phyloP scores from a whole-genome alignment of 2,888 invertebrate species.

The Cerceris ruficornis region DNA sequence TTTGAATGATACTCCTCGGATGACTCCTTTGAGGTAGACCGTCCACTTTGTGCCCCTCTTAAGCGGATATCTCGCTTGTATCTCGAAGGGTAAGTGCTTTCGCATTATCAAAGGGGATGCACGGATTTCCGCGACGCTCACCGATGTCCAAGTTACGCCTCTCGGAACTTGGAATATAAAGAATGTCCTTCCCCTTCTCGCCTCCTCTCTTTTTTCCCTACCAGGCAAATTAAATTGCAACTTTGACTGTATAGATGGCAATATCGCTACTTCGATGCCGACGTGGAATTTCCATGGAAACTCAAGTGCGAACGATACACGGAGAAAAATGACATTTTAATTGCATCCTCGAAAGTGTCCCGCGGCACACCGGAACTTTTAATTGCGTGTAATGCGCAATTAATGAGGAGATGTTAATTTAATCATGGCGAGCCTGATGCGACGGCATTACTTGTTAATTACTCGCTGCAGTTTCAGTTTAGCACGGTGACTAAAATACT shows the following conservation, averaged over 20 bases:
- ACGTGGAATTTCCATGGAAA: background rate
- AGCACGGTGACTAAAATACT: background rate
- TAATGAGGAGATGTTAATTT: background rate
- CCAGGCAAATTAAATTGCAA: too few relatives aligned
- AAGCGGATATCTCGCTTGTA: conserved; percentile 5
- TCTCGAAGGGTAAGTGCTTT: conserved; percentile 2
- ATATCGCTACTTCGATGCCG: background rate
- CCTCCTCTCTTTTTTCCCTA: too few relatives aligned
- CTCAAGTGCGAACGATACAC: background rate
- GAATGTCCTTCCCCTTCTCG: background rate
- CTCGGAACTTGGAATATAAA: background rate
- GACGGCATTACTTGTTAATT: conserved; percentile 1
- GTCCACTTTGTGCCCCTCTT: conserved; percentile 16
- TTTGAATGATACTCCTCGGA: conserved; percentile 28
- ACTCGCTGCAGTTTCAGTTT: background rate
- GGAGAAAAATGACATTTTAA: background rate
- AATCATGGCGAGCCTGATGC: background rate
- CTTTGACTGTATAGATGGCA: too few relatives aligned
- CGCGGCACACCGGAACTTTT: conserved; percentile 4
- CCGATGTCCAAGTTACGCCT: background rate
- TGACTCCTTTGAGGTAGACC: conserved; percentile 21
- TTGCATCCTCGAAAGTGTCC: background rate
- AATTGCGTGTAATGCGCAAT: conserved; percentile 4
- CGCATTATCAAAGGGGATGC: background rate
- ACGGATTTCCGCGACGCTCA: background rate